Evolutionary conservation across 2,888 invertebrate species (phyloP), one percentile per base, ranked within the genome.

Genomic region (Thera britannica): DNA sequence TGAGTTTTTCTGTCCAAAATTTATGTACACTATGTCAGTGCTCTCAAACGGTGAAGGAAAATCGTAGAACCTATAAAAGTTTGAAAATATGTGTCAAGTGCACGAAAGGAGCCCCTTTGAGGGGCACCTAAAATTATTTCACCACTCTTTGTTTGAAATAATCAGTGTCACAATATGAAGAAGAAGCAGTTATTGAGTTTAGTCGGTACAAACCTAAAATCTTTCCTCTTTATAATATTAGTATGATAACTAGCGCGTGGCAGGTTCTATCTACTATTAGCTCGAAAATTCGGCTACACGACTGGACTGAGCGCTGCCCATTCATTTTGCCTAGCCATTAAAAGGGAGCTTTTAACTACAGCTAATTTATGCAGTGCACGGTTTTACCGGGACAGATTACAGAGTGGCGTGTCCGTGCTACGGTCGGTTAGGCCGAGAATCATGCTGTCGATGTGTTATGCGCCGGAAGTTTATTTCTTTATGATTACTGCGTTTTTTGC

Each of bases 321-420:
- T 91, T 92, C 89, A 92, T 92, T 92, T 92, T 82, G 85, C 77
- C 84, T 85, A 85, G 82, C 89, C 89, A 91, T 90, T 92, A 90
- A 90, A 90, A 88, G 87, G 88, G 85, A 83, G 90, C 90, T 90
- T 92, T 90, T 92, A 92, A 92, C 91, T 90, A 87, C 85, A 85
- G 87, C 87, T 89, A 92, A 92, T 90, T 90, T 91, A 92, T 92
- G 90, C 91, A 88, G 86, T 77, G 84, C 89, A 89, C 87, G 89
- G 88, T 86, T 90, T 60, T 85, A 83, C 80, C 78, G 79, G 84
- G 90, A 89, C 91, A 92, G 91, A 92, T 92, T 91, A 92, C 90
- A 91, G 90, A 92, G 88, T 83, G 83, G 86, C 79, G 82, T 83
- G 85, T 85, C 83, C 84, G 81, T 82, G 82, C 81, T 77, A 79